phyloP scores from a whole-genome alignment of 2,113 vertebrate genomes.

The Solea solea region DNA sequence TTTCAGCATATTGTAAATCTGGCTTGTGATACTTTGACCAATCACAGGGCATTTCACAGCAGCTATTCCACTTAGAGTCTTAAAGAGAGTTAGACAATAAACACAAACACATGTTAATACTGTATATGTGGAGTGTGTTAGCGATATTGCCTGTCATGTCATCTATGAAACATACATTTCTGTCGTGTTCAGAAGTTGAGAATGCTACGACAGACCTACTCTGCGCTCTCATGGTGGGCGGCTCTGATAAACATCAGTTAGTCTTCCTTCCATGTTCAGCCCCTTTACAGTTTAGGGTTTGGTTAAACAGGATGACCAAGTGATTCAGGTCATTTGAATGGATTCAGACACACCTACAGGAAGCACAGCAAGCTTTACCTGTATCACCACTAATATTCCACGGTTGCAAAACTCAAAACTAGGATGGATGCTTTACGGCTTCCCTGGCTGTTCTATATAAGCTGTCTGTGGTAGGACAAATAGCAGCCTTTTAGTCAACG shows the following conservation, averaged over 20 bases:
- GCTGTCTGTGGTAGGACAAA: no score
- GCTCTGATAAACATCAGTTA: not conserved
- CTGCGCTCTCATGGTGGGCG: not conserved
- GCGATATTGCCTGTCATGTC: no score
- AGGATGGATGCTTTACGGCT: not conserved
- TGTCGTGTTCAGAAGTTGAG: no score
- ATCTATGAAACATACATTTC: no score
- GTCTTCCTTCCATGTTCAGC: not conserved
- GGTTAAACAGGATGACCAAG: slow-evolving; percentile 35
- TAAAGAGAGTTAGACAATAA: no score
- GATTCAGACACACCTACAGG: slow-evolving; percentile 47
- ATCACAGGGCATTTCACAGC: no score
- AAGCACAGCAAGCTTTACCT: slow-evolving; percentile 10
- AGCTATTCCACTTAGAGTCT: no score
- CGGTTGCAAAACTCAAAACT: slow-evolving; percentile 15
- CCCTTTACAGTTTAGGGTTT: slow-evolving; percentile 46
- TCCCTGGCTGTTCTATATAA: not conserved
- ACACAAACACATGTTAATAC: no score
- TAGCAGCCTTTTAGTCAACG: no score
- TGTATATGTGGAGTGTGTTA: no score
- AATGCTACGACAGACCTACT: no score
- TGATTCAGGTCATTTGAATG: slow-evolving; percentile 55
- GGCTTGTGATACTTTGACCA: no score
- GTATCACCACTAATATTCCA: not conserved
- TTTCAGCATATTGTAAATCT: not conserved